These are phyloP conservation scores for Catocala fraxini DNA, from an alignment of 2,888 invertebrate species.

Conservation along the genomic window DNA sequence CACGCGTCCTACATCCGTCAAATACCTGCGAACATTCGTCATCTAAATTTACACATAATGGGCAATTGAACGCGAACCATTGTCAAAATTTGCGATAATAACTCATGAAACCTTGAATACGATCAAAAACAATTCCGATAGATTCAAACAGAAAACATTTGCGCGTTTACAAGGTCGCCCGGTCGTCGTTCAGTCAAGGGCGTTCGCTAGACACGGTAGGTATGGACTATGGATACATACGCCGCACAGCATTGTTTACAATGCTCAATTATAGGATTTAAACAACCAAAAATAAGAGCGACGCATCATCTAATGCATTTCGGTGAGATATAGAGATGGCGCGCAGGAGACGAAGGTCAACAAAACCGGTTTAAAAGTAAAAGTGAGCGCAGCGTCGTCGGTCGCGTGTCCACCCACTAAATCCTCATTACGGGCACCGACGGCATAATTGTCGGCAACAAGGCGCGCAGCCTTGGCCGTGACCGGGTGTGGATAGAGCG, in stretches of 20 bases:
- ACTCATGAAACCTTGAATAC: slow-evolving; percentile 52
- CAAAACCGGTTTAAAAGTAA: slow-evolving; percentile 84
- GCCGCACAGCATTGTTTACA: slow-evolving; percentile 64
- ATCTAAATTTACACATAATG: slow-evolving; percentile 4
- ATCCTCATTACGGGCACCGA: slow-evolving; percentile 81
- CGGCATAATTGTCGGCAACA: slow-evolving; percentile 80
- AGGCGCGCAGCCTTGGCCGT: slow-evolving; percentile 85
- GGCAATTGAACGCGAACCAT: slow-evolving; percentile 27
- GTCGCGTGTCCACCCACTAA: slow-evolving; percentile 84
- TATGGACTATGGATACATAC: slow-evolving; percentile 58
- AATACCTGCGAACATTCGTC: neutral
- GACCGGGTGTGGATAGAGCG: slow-evolving; percentile 82
- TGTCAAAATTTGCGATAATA: slow-evolving; percentile 44
- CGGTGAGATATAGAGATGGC: slow-evolving; percentile 37
- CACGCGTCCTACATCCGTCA: neutral
- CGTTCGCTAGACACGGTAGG: slow-evolving; percentile 78
- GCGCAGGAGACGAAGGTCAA: slow-evolving; percentile 70
- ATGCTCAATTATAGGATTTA: slow-evolving; percentile 43
- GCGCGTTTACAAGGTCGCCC: slow-evolving; percentile 81
- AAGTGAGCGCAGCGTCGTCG: slow-evolving; percentile 73
- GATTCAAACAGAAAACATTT: slow-evolving; percentile 79
- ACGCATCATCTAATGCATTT: slow-evolving; percentile 37
- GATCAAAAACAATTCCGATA: slow-evolving; percentile 73
- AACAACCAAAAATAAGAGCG: slow-evolving; percentile 26
- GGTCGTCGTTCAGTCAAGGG: slow-evolving; percentile 85